These are phyloP conservation scores for Ectobius pallidus DNA, from an alignment of 2,888 invertebrate species.

Conservation along the genomic window DNA sequence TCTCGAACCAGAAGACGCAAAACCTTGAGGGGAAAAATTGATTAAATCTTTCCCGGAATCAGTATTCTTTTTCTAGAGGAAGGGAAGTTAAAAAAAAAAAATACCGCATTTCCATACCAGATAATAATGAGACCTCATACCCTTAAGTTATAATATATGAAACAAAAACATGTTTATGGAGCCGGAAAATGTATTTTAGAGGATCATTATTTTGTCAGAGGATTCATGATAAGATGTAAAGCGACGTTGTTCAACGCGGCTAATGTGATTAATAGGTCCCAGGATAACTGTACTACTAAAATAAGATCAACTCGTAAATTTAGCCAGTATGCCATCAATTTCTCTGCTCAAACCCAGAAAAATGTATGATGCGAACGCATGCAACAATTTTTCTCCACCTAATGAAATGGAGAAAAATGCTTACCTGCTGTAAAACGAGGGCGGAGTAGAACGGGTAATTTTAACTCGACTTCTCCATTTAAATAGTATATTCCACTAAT, in stretches of 20 bases:
- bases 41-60: constrained; percentile 17
- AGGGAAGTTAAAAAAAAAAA: neutral
- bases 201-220: constrained; percentile 11
- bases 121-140: constrained; percentile 23
- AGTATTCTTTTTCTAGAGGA: neutral
- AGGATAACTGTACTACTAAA: neutral
- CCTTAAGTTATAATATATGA: constrained; percentile 14
- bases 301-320: neutral
- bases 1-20: neutral
- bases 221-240: neutral
- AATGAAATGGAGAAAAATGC: constrained; percentile 20
- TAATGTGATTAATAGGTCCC: neutral
- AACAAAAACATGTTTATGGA: constrained; percentile 1
- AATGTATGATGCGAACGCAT: constrained; percentile 13
- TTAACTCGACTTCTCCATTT: neutral
- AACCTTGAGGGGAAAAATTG: constrained; percentile 23
- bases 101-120: constrained; percentile 21
- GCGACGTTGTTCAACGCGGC: neutral
- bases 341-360: neutral
- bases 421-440: constrained; percentile 14
- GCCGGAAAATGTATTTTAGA: constrained; percentile 20
- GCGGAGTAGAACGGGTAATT: neutral
- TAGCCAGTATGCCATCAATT: constrained; percentile 10
- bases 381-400: constrained; percentile 1
- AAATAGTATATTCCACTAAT: neutral